Base-by-base conservation (phyloP, 2,888 invertebrate genomes). In the Cloeon dipterum region DNA sequence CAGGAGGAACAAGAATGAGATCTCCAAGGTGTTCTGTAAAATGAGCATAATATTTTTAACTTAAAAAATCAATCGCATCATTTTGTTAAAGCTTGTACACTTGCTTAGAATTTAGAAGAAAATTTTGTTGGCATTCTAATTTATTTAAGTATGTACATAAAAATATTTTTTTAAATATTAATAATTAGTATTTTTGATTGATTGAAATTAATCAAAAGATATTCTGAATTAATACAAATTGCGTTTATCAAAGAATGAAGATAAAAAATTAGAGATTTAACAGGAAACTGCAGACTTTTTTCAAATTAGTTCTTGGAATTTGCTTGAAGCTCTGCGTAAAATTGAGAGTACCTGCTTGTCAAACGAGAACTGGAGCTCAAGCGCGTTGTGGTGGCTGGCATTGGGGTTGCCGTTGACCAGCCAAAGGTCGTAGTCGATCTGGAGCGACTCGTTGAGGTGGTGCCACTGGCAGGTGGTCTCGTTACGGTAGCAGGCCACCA, bases 401-500 rank as follows among this genome's bases (percentile, higher is more conserved):
- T 82, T 83, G 0, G 96, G 96, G 58, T 86, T 83, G 19, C 94
- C 93, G 58, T 96, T 96, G 5, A 94, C 93, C 34, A 96, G 65
- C 79, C 88, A 89, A 45, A 96, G 76, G 55, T 96, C 86, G 56
- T 93, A 96, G 36, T 74, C 61, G 11, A 85, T 57, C 36, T 57
- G 52, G 19, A 59, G 49, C n/a, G 57, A 53, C 23, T 68, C 63
- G 42, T 67, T 61, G 42, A 76, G 76, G 47, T 83, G 70, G 46
- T 76, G 76, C 89, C 89, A 91, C 42, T 74, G 65, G 50, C 89
- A 91, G 2, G 74, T 73, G 4, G 65, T 66, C 40, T 66, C 68
- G 52, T 88, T 74, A 42, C 81, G 68, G 52, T 82, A 82, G 57
- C 94, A 96, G 18, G 93, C 75, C 21, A 91, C 89, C 58, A 94